Evolutionary conservation across 2,888 invertebrate genomes (phyloP).

Genomic region (Microctonus aethiopoides): DNA sequence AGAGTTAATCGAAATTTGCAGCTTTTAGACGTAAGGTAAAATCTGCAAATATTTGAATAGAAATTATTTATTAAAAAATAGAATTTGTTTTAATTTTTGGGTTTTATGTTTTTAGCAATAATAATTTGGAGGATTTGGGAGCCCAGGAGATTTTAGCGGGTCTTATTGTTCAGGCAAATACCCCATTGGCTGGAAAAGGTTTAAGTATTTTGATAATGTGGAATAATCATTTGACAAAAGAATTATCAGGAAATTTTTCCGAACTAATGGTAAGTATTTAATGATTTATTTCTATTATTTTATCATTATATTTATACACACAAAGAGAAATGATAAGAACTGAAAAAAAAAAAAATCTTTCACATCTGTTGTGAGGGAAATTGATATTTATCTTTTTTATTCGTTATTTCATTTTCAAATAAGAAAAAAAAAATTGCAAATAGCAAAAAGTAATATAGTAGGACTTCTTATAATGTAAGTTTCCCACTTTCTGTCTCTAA

Average conservation of each 20-base stretch:
- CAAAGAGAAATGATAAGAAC: no score
- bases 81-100: not conserved
- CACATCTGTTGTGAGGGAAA: no score
- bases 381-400: no score
- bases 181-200: conserved; percentile 70
- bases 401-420: no score
- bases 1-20: conserved; percentile 80
- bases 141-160: conserved; percentile 80
- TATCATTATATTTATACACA: no score
- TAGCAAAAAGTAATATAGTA: no score
- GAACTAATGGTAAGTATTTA: conserved; percentile 74
- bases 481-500: no score
- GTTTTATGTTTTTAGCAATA: conserved; percentile 64
- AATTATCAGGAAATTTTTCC: conserved; percentile 75
- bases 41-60: not conserved
- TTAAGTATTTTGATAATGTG: conserved; percentile 82
- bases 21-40: conserved; percentile 85
- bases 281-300: no score
- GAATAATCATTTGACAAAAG: conserved; percentile 86
- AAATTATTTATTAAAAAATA: not conserved
- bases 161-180: conserved; percentile 74
- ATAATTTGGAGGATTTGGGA: conserved; percentile 77
- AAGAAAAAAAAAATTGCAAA: no score
- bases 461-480: no score
- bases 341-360: no score